These are phyloP conservation scores for Cosmia pyralina DNA, from an alignment of 2,888 invertebrate species.

Conservation along the genomic window DNA sequence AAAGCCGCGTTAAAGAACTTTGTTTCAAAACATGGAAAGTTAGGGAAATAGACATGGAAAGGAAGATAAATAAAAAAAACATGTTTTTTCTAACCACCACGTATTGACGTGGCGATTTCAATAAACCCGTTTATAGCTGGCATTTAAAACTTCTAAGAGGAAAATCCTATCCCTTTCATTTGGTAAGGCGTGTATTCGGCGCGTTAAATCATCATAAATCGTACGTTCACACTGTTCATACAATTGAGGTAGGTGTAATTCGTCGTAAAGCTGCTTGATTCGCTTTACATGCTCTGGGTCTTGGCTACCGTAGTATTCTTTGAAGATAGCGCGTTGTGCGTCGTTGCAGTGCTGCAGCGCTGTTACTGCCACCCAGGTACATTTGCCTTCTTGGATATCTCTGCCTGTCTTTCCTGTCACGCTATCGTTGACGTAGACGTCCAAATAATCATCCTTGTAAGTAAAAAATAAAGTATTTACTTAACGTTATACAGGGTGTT, in stretches of 20 bases:
- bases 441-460: slow-evolving; percentile 44
- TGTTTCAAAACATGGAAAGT: too few relatives aligned
- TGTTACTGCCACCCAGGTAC: slow-evolving; percentile 96
- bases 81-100: too few relatives aligned
- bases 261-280: slow-evolving; percentile 82
- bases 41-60: too few relatives aligned
- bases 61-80: too few relatives aligned
- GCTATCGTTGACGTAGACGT: slow-evolving; percentile 27
- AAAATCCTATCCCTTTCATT: slow-evolving; percentile 18
- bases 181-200: slow-evolving; percentile 30
- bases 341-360: slow-evolving; percentile 93
- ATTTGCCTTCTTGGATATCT: slow-evolving; percentile 97
- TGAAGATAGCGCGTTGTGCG: slow-evolving; percentile 88
- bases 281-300: slow-evolving; percentile 91
- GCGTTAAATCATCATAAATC: slow-evolving; percentile 17
- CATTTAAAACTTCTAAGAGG: slow-evolving; percentile 22
- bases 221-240: slow-evolving; percentile 20
- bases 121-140: slow-evolving; percentile 16
- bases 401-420: slow-evolving; percentile 86
- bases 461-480: not conserved
- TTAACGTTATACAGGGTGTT: too few relatives aligned
- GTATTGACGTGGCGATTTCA: not conserved
- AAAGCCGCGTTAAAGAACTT: too few relatives aligned
- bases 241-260: slow-evolving; percentile 88
- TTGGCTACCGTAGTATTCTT: slow-evolving; percentile 92